A percentile compares a stretch with the other conserved stretches of the same genome.
Evolutionary conservation across 2,888 invertebrate genomes (phyloP).

Genomic region (Microplitis manilae): DNA sequence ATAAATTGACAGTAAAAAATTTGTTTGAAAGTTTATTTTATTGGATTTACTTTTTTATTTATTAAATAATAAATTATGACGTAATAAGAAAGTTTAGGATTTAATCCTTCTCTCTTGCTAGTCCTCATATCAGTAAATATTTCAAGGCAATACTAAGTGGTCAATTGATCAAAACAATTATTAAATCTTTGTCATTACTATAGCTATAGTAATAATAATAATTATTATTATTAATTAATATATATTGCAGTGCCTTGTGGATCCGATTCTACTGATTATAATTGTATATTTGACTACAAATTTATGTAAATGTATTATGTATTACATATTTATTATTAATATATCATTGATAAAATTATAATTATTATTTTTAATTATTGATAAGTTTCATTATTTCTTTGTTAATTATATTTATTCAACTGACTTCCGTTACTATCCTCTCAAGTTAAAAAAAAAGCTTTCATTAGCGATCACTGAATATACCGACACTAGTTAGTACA

Average conservation of each 20-base stretch:
- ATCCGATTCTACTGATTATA: conserved; percentile 50
- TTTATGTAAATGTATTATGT: conserved; percentile 54
- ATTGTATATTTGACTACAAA: conserved; percentile 58
- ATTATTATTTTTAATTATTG: conserved; percentile 19
- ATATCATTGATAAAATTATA: conserved; percentile 49
- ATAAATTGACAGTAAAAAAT: not conserved
- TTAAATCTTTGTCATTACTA: conserved; percentile 31
- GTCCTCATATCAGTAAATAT: conserved; percentile 30
- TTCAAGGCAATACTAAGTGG: conserved; percentile 16
- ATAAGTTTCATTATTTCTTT: not conserved
- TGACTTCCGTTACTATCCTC: no score
- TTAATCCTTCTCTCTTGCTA: conserved; percentile 22
- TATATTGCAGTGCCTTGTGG: conserved; percentile 51
- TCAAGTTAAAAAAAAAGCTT: not conserved
- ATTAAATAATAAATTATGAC: not conserved
- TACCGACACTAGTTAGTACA: not conserved
- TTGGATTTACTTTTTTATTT: conserved; percentile 7
- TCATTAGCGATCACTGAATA: not conserved
- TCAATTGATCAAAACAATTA: conserved; percentile 17
- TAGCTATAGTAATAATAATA: not conserved
- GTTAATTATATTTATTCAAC: no score
- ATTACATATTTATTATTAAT: conserved; percentile 56
- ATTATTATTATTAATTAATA: conserved; percentile 31
- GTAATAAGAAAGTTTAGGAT: not conserved
- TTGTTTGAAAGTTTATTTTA: not conserved